Evolutionary conservation across 2,113 vertebrate genomes (phyloP).

Genomic region (Sitta europaea): DNA sequence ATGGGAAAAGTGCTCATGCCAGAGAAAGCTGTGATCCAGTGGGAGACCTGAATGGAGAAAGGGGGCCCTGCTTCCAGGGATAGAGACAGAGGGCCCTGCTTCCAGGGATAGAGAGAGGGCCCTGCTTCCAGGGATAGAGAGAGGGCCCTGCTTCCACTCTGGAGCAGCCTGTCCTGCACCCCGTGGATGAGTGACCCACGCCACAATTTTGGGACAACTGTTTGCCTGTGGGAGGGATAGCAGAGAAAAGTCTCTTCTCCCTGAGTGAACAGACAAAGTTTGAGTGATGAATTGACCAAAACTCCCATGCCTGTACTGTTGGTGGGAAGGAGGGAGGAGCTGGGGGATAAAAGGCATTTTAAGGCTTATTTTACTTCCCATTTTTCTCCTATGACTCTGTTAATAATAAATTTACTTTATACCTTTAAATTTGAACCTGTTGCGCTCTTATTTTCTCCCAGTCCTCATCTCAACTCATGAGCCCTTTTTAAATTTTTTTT

Average conservation of each 20-base stretch:
- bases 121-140: too few relatives aligned
- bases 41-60: too few relatives aligned
- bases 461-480: neutral
- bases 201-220: neutral
- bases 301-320: neutral
- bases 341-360: neutral
- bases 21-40: too few relatives aligned
- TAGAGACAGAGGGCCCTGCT: too few relatives aligned
- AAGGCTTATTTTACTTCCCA: neutral
- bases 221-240: too few relatives aligned
- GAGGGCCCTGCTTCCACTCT: neutral
- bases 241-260: neutral
- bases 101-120: too few relatives aligned
- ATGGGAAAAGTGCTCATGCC: too few relatives aligned
- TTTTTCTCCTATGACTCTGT: neutral
- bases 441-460: neutral
- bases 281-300: neutral
- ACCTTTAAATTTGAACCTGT: neutral
- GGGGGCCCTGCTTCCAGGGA: too few relatives aligned
- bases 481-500: neutral
- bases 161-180: neutral
- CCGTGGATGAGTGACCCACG: rapidly evolving
- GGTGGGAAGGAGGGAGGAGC: too few relatives aligned
- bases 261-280: neutral
- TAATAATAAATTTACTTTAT: too few relatives aligned